Evolutionary conservation across 1,140 invertebrate genomes (phyloP).

Genomic region (Macrosteles quadrilineatus): DNA sequence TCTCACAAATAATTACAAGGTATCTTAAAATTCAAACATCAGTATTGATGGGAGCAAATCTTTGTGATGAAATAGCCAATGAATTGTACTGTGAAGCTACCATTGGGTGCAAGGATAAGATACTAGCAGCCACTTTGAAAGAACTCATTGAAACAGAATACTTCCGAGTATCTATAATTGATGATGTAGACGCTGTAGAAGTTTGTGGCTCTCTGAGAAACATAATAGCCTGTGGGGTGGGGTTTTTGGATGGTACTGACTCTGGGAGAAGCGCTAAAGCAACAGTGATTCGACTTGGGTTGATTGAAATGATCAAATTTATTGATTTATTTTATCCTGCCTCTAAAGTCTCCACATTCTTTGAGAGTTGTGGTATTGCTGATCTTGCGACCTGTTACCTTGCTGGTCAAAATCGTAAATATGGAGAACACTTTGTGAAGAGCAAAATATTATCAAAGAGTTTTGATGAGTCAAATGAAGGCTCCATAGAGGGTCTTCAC

Average conservation of each 20-base stretch:
- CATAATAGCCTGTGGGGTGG: slow-evolving; percentile 97
- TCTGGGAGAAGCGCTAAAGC: slow-evolving; percentile 99
- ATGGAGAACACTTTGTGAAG: slow-evolving; percentile 94
- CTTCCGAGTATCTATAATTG: slow-evolving; percentile 94
- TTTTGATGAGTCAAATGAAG: too few species aligned
- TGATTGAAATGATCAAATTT: slow-evolving; percentile 98
- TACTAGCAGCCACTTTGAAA: slow-evolving; percentile 75
- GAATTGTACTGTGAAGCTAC: too few species aligned
- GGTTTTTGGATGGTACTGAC: slow-evolving; percentile 93
- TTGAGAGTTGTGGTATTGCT: slow-evolving; percentile 98
- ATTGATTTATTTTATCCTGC: slow-evolving; percentile 87
- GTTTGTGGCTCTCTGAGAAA: slow-evolving; percentile 99
- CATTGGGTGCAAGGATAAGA: slow-evolving; percentile 68
- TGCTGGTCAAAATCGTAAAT: slow-evolving; percentile 91
- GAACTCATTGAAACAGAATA: slow-evolving; percentile 93
- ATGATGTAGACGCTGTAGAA: slow-evolving; percentile 95
- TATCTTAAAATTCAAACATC: too few species aligned
- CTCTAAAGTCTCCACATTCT: slow-evolving; percentile 88
- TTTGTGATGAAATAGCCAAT: too few species aligned
- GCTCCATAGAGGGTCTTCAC: too few species aligned
- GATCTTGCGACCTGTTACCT: slow-evolving; percentile 99
- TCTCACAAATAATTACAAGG: too few species aligned
- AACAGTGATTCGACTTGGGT: slow-evolving; percentile 93
- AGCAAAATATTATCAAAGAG: too few species aligned
- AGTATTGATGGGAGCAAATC: too few species aligned